These are phyloP conservation scores for Troides oblongomaculatus DNA, from an alignment of 2,888 invertebrate genomes.

Conservation along the genomic window DNA sequence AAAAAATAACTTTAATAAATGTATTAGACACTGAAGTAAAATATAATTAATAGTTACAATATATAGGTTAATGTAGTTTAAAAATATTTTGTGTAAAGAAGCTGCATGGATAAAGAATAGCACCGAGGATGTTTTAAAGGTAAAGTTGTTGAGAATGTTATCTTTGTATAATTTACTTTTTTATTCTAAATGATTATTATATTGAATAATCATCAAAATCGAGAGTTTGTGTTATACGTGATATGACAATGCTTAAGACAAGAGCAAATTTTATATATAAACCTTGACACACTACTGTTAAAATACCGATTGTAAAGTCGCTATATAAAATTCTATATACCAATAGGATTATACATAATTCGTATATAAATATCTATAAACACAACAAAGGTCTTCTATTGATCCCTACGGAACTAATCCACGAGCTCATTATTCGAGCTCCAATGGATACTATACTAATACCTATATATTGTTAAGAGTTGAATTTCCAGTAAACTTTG, in stretches of 20 bases:
- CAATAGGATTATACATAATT: slow-evolving; percentile 36
- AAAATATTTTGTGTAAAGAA: no score
- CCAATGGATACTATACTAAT: slow-evolving; percentile 13
- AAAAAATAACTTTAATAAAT: no score
- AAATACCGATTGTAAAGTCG: slow-evolving; percentile 40
- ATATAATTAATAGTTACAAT: no score
- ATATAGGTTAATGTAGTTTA: no score
- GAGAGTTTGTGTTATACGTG: neutral
- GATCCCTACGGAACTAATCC: slow-evolving; percentile 49
- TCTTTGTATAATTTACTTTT: neutral
- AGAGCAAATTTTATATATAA: slow-evolving; percentile 27
- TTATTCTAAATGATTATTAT: neutral
- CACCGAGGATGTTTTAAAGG: slow-evolving; percentile 7
- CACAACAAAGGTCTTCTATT: slow-evolving; percentile 45
- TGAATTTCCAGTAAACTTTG: neutral
- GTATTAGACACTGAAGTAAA: no score
- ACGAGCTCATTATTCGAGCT: slow-evolving; percentile 22
- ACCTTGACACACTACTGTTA: slow-evolving; percentile 30
- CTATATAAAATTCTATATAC: slow-evolving; percentile 49
- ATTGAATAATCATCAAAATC: slow-evolving; percentile 11
- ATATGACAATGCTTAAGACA: slow-evolving; percentile 21
- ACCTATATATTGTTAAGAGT: slow-evolving; percentile 11
- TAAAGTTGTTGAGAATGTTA: neutral
- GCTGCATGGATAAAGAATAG: neutral
- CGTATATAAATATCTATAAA: slow-evolving; percentile 47